A percentile compares a stretch with the other conserved stretches of the same genome.
Evolutionary conservation across 2,797 vertebrate species (phyloP).

Genomic region (Pelochelys cantorii): DNA sequence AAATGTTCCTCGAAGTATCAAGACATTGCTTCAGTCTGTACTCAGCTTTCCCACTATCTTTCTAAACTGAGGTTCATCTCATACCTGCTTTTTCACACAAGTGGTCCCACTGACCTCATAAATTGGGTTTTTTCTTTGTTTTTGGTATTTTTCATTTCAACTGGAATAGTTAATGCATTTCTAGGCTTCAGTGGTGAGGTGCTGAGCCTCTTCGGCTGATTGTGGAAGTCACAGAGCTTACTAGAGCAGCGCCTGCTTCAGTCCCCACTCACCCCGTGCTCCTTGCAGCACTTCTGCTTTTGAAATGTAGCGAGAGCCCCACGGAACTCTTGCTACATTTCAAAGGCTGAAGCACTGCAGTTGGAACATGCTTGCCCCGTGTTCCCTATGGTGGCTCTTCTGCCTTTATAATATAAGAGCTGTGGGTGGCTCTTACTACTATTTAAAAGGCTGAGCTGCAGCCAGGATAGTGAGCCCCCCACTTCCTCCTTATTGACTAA

Average conservation of each 20-base stretch:
- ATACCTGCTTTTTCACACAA: not conserved
- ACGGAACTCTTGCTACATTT: too few species aligned
- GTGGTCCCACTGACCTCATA: not conserved
- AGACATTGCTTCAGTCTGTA: not conserved
- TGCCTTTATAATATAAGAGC: too few species aligned
- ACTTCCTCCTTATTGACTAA: too few species aligned
- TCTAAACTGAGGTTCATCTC: not conserved
- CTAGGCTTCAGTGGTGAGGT: not conserved
- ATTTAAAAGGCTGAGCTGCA: too few species aligned
- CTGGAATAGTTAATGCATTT: not conserved
- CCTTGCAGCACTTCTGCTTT: too few species aligned
- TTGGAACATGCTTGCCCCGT: too few species aligned
- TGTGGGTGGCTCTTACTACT: too few species aligned
- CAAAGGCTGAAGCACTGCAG: too few species aligned
- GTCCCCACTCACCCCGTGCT: too few species aligned
- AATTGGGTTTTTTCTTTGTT: not conserved
- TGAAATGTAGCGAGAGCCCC: too few species aligned
- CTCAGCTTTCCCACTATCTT: not conserved
- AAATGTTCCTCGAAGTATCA: not conserved
- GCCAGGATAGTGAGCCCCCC: too few species aligned
- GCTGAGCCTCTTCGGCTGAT: not conserved
- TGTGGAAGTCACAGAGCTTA: not conserved
- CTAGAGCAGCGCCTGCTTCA: not conserved
- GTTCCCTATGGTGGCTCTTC: too few species aligned
- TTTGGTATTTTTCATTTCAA: not conserved